phyloP scores from a whole-genome alignment of 2,113 vertebrate genomes.

The Forbesichthys papilliferus region DNA sequence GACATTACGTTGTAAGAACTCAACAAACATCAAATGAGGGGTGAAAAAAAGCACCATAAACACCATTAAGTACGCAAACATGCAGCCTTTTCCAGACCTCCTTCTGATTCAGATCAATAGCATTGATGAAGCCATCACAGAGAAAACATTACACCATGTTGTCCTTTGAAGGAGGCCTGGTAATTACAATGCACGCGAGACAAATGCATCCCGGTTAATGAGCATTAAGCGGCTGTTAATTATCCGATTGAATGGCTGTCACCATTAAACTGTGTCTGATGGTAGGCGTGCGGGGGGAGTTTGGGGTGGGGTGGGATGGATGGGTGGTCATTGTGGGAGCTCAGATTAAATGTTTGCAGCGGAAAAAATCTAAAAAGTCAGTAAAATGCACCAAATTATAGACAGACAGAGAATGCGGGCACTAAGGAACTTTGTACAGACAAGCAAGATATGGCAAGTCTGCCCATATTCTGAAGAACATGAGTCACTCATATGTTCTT shows the following conservation, averaged over 20 bases:
- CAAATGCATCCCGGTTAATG: constrained; percentile 76
- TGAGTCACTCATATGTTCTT: no score
- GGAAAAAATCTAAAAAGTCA: not conserved
- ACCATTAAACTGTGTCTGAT: constrained; percentile 72
- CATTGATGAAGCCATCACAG: constrained; percentile 65
- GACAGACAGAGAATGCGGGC: not conserved
- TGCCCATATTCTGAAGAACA: no score
- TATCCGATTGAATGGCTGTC: constrained; percentile 79
- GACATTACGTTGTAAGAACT: not conserved
- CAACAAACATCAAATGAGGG: not conserved
- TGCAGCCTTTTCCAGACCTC: constrained; percentile 15
- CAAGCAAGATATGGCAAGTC: no score
- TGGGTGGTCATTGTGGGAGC: constrained; percentile 9
- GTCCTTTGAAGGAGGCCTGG: constrained; percentile 65
- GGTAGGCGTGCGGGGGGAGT: constrained; percentile 35
- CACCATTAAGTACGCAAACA: constrained; percentile 5
- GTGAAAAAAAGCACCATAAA: not conserved
- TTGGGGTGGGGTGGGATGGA: not conserved
- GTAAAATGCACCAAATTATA: not conserved
- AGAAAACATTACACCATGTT: constrained; percentile 56
- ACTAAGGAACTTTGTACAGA: no score
- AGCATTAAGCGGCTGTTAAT: constrained; percentile 77
- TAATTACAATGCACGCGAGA: constrained; percentile 76
- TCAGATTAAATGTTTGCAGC: not conserved
- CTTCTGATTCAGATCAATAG: constrained; percentile 61